Evolutionary conservation across 2,888 invertebrate genomes (phyloP), one percentile per base, ranked within the genome.

Genomic region (Dorcus hopei): DNA sequence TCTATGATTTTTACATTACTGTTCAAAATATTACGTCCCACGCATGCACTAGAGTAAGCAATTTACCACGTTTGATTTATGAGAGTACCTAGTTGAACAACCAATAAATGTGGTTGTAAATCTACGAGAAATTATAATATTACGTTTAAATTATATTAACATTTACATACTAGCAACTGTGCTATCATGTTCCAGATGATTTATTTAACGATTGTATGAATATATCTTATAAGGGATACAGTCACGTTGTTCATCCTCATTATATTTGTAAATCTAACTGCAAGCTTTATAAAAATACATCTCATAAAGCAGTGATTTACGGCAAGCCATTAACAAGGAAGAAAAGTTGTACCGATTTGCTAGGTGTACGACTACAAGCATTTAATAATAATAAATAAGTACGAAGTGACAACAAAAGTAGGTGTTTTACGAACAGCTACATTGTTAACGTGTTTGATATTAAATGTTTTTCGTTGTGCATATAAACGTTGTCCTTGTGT

Each of bases 401-500:
- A 26, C n/a, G 52, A 61, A 62, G 61, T 61, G 63, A 63, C 64
- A 66, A 65, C 58, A 64, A 67, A 72, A 73, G 74, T 74, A 73
- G 74, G 74, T 74, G 74, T 74, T 70, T 69, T 65, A 69, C 68
- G 67, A 72, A 72, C 68, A 68, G 70, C 70, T 68, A 72, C 71
- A 72, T 72, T 72, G 73, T 73, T 73, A 70, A 70, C 72, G 69
- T 72, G 70, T 74, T 70, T 72, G 72, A 73, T 74, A 74, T 74
- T 70, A 72, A 65, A 72, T 69, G 70, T 72, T 74, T 73, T 73
- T 72, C 69, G 69, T 72, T 67, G 70, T 70, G 71, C 66, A 69
- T 72, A 71, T 69, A 67, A 72, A 73, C 70, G 70, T 68, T 73
- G 72, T 72, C 73, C 72, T 71, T 72, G 70, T 66, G 63, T 61